Percentiles rank a stretch among this genome's conserved stretches.
Evolutionary conservation across 2,888 invertebrate species (phyloP).

Genomic region (Cephus rjabovi): DNA sequence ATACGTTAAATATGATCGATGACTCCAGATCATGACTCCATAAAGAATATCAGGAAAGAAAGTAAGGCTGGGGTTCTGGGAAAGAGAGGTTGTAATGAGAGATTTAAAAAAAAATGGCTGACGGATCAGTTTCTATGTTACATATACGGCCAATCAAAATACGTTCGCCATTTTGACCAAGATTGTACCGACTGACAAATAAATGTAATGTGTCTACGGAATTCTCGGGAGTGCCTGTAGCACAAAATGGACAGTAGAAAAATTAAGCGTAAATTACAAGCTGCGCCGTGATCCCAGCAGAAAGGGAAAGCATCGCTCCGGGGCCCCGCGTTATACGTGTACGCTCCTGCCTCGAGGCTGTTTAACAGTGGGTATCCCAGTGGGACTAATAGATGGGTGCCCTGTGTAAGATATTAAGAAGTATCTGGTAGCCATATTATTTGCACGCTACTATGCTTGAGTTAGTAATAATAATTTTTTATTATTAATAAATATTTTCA

Average conservation of each 20-base stretch:
- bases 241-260: slow-evolving; percentile 12
- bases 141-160: background rate
- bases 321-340: slow-evolving; percentile 22
- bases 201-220: background rate
- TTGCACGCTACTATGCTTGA: background rate
- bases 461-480: background rate
- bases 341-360: slow-evolving; percentile 24
- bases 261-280: slow-evolving; percentile 29
- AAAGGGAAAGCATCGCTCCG: slow-evolving; percentile 32
- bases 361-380: slow-evolving; percentile 1
- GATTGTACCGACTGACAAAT: background rate
- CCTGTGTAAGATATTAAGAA: background rate
- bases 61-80: background rate
- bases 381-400: background rate
- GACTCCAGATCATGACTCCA: background rate
- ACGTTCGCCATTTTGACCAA: background rate
- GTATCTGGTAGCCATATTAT: background rate
- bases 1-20: background rate
- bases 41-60: background rate
- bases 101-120: background rate
- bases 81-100: background rate
- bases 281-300: slow-evolving; percentile 18
- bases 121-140: background rate
- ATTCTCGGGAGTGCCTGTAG: background rate
- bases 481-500: background rate